Evolutionary conservation across 2,113 vertebrate genomes (phyloP).

Genomic region (Pygoscelis adeliae): DNA sequence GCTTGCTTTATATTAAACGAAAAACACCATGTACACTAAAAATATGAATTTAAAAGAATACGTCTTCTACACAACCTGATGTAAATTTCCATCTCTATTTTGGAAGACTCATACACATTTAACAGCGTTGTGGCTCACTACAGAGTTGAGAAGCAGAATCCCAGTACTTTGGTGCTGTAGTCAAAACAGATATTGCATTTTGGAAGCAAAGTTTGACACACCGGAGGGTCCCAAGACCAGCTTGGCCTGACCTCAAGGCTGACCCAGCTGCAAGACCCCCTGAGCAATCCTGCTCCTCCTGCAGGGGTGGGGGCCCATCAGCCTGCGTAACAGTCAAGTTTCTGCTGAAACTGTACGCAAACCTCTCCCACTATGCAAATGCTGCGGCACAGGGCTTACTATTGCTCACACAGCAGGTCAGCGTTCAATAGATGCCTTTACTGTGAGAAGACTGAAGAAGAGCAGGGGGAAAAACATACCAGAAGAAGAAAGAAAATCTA

Average conservation of each 20-base stretch:
- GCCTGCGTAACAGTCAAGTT: accelerated
- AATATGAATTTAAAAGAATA: neutral
- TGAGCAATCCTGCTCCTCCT: neutral
- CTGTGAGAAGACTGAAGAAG: neutral
- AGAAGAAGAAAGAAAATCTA: neutral
- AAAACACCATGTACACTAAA: neutral
- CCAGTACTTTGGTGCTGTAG: neutral
- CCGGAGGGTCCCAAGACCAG: neutral
- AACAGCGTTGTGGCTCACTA: accelerated
- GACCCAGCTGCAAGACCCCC: neutral
- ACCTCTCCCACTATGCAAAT: neutral
- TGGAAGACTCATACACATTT: accelerated
- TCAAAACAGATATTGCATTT: neutral
- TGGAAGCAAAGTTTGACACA: neutral
- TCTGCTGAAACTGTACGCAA: neutral
- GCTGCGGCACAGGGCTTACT: neutral
- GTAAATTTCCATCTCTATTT: neutral
- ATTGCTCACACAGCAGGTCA: neutral
- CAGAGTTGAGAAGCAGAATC: neutral
- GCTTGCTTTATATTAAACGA: neutral
- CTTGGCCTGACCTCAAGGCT: neutral
- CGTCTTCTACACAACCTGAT: neutral
- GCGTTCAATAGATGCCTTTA: neutral
- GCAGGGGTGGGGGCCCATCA: accelerated
- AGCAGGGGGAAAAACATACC: neutral